Evolutionary conservation across 2,888 invertebrate species (phyloP).

Genomic region (Camptogramma bilineatum): DNA sequence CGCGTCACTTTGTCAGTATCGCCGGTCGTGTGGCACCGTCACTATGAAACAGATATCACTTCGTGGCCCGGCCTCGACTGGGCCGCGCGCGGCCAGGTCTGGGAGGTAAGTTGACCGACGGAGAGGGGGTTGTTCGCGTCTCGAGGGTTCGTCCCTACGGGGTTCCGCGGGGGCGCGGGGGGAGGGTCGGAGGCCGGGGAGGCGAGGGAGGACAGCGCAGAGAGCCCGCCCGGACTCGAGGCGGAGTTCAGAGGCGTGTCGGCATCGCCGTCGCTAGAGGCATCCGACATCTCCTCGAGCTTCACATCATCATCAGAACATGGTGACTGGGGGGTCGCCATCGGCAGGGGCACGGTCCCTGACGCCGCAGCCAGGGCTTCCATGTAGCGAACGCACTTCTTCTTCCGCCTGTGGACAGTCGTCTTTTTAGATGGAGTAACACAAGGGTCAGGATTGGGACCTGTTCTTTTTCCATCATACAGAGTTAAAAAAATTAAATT

Average conservation of each 20-base stretch:
- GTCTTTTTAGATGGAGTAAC: conserved; percentile 23
- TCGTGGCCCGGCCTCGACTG: conserved; percentile 72
- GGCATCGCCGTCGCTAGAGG: conserved; percentile 84
- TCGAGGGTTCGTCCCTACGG: conserved; percentile 95
- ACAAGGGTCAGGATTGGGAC: conserved; percentile 36
- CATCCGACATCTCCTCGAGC: conserved; percentile 88
- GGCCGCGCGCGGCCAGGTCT: conserved; percentile 79
- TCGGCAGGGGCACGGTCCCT: conserved; percentile 90
- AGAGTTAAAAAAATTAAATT: neutral
- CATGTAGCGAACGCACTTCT: conserved; percentile 98
- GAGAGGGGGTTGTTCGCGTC: conserved; percentile 97
- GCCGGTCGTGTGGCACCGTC: conserved; percentile 50
- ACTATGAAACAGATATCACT: conserved; percentile 83
- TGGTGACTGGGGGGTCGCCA: conserved; percentile 92
- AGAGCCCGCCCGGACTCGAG: conserved; percentile 80
- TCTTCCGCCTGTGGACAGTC: conserved; percentile 93
- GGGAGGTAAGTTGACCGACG: conserved; percentile 95
- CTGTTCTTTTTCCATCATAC: conserved; percentile 44
- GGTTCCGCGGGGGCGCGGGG: conserved; percentile 86
- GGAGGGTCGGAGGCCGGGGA: conserved; percentile 91
- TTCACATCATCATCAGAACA: conserved; percentile 91
- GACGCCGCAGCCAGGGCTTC: conserved; percentile 90
- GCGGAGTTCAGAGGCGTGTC: conserved; percentile 82
- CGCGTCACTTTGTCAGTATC: conserved; percentile 40
- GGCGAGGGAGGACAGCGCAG: conserved; percentile 86